phyloP scores from a whole-genome alignment of 2,888 invertebrate genomes.

The Zhuqinia jingwanae region DNA sequence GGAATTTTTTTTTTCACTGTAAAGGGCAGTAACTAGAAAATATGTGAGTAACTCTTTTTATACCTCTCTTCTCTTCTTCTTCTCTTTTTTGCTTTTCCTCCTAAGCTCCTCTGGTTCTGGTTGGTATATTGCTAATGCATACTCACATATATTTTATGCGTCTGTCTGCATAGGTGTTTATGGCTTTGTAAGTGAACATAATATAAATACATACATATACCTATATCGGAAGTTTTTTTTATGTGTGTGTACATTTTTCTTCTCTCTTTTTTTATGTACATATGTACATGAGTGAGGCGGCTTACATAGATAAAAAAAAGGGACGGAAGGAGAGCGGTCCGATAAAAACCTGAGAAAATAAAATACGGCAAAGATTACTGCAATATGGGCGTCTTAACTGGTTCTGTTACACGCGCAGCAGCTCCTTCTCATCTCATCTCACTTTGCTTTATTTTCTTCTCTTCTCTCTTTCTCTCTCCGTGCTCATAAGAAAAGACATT shows the following conservation, averaged over 20 bases:
- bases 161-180: background rate
- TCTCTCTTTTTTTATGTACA: background rate
- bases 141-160: background rate
- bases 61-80: no score
- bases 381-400: conserved; percentile 29
- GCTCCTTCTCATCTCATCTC: background rate
- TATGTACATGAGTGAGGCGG: background rate
- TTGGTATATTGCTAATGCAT: no score
- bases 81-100: no score
- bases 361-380: conserved; percentile 42
- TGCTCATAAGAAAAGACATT: conserved; percentile 42
- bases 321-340: background rate
- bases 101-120: no score
- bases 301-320: conserved; percentile 32
- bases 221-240: background rate
- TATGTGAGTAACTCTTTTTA: conserved; percentile 29
- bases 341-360: conserved; percentile 35
- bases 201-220: no score
- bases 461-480: background rate
- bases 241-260: no score
- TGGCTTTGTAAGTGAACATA: background rate
- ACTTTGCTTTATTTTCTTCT: background rate
- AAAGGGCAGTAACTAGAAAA: conserved; percentile 51
- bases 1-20: conserved; percentile 47
- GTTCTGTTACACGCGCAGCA: background rate